phyloP scores from a whole-genome alignment of 2,888 invertebrate species.

The Andricus quercusramuli region DNA sequence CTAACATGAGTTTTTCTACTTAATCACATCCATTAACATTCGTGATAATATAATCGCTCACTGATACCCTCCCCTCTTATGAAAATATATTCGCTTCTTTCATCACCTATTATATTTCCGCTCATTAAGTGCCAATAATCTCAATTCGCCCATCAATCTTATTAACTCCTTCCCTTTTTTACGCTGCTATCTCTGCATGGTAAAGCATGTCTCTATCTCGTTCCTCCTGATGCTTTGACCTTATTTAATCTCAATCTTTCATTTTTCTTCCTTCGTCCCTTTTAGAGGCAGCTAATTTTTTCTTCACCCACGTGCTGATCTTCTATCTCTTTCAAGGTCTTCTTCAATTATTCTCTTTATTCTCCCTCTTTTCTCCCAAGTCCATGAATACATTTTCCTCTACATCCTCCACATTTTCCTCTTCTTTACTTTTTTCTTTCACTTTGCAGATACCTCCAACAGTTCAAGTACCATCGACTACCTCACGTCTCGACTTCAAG shows the following conservation, averaged over 20 bases:
- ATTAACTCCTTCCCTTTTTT: neutral
- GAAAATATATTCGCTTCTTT: neutral
- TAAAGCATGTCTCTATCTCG: no score
- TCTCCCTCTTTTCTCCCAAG: no score
- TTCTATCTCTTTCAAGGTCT: no score
- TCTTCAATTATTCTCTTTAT: no score
- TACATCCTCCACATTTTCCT: no score
- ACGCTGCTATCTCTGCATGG: neutral
- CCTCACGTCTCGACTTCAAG: conserved; percentile 91
- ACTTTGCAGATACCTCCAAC: conserved; percentile 65
- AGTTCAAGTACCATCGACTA: conserved; percentile 82
- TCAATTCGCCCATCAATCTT: neutral
- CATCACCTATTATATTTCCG: neutral
- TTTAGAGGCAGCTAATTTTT: no score
- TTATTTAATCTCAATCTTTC: no score
- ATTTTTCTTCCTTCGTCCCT: neutral
- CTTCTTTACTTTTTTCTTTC: no score
- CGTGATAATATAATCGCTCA: neutral
- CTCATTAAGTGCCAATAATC: neutral
- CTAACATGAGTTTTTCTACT: neutral
- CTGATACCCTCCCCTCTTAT: neutral
- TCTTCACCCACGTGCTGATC: no score
- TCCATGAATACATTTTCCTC: no score
- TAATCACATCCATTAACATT: neutral
- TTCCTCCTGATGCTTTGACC: no score